Conservation (phyloP, 2,113 vertebrate genomes). For the Saimiri boliviensis region DNA sequence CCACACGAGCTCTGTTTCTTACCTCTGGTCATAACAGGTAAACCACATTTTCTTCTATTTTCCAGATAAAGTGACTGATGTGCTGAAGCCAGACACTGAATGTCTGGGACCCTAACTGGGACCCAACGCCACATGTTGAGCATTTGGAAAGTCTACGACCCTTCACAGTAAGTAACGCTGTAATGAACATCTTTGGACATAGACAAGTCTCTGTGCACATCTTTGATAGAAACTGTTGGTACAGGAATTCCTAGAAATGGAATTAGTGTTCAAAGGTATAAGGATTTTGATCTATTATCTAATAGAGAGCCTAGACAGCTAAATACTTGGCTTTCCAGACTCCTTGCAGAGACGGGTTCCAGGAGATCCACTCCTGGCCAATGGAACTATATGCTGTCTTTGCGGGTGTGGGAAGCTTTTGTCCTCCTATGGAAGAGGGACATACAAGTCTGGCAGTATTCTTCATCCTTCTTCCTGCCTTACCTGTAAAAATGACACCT, state of each 20-base stretch:
- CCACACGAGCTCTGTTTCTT: fast-evolving
- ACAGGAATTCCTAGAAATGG: not conserved
- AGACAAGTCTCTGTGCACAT: not conserved
- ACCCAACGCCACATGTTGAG: not conserved
- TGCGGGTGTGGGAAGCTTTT: not conserved
- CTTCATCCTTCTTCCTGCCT: not conserved
- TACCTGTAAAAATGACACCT: not conserved
- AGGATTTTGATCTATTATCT: not conserved
- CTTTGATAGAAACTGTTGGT: not conserved
- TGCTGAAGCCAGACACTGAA: not conserved
- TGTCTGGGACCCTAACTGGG: fast-evolving
- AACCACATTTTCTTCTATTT: not conserved
- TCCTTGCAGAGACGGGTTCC: not conserved
- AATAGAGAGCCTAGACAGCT: not conserved
- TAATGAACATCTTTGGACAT: not conserved
- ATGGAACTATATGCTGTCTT: too few species aligned
- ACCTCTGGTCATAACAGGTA: not conserved
- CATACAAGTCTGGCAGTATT: not conserved
- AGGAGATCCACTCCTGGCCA: not conserved
- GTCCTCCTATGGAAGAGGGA: not conserved
- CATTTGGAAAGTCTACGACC: too few species aligned
- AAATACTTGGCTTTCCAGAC: not conserved
- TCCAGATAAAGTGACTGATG: not conserved
- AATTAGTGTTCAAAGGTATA: not conserved
- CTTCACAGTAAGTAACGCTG: not conserved